Conservation (phyloP, 2,888 invertebrate species). For the Arrhopalites spinosus region DNA sequence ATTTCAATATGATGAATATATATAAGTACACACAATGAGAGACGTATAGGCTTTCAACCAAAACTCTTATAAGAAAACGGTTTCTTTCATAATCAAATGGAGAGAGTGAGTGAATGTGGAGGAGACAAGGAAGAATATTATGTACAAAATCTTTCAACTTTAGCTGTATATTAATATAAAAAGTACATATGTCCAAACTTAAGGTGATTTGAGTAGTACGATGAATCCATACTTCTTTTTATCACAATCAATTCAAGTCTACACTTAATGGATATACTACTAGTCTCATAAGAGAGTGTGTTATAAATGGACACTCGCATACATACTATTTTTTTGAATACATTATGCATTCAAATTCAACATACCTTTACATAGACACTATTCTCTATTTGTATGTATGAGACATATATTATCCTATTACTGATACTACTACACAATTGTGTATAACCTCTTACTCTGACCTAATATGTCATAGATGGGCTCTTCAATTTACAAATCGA, state of each 20-base stretch:
- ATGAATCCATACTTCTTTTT: background rate
- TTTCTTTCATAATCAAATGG: no score
- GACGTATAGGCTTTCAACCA: no score
- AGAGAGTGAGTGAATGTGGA: background rate
- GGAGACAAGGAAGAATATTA: background rate
- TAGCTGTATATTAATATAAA: background rate
- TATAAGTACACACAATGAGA: no score
- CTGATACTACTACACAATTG: no score
- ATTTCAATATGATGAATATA: background rate
- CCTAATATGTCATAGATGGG: no score
- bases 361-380: no score
- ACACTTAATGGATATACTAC: background rate
- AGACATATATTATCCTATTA: no score
- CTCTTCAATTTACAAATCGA: no score
- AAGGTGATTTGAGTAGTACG: no score
- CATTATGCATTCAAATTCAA: background rate
- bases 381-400: no score
- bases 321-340: constrained; percentile 3
- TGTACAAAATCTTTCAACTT: background rate
- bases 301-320: background rate
- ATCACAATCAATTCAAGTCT: background rate
- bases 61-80: background rate
- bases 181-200: no score
- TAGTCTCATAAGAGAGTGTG: background rate
- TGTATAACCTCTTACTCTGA: no score